A percentile compares a stretch with the other conserved stretches of the same genome.
These are phyloP conservation scores for Dasypus novemcinctus DNA, from an alignment of 2,113 vertebrate species.

Conservation along the genomic window DNA sequence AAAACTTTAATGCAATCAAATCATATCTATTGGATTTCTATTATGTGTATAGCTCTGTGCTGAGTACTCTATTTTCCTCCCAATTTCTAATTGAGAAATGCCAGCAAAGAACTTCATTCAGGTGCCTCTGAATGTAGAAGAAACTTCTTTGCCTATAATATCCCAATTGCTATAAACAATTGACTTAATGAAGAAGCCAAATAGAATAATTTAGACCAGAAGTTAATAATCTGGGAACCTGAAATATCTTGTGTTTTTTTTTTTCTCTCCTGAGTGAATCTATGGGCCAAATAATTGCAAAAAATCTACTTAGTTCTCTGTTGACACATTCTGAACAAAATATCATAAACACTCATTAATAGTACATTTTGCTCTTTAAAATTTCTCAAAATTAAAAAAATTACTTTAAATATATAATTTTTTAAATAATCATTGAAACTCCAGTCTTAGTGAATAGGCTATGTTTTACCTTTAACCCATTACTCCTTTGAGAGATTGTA, in stretches of 20 bases:
- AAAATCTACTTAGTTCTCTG: neutral
- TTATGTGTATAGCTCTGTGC: neutral
- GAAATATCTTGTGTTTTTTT: neutral
- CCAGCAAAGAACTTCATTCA: neutral
- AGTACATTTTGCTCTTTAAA: neutral
- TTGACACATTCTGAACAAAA: neutral
- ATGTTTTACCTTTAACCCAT: neutral
- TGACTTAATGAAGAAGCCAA: neutral
- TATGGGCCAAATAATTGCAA: neutral
- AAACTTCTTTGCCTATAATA: neutral
- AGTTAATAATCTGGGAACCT: neutral
- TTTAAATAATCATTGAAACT: neutral
- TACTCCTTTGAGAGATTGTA: neutral
- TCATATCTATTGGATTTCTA: neutral
- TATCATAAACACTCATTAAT: neutral
- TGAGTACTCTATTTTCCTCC: neutral
- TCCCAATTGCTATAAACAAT: neutral
- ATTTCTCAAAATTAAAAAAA: neutral
- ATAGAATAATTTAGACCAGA: neutral
- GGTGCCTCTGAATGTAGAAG: neutral
- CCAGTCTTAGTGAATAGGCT: neutral
- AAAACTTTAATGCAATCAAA: neutral
- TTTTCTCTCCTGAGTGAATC: neutral
- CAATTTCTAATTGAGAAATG: neutral
- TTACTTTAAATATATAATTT: neutral